Evolutionary conservation across 2,113 vertebrate genomes (phyloP).

Genomic region (Cynoglossus semilaevis): DNA sequence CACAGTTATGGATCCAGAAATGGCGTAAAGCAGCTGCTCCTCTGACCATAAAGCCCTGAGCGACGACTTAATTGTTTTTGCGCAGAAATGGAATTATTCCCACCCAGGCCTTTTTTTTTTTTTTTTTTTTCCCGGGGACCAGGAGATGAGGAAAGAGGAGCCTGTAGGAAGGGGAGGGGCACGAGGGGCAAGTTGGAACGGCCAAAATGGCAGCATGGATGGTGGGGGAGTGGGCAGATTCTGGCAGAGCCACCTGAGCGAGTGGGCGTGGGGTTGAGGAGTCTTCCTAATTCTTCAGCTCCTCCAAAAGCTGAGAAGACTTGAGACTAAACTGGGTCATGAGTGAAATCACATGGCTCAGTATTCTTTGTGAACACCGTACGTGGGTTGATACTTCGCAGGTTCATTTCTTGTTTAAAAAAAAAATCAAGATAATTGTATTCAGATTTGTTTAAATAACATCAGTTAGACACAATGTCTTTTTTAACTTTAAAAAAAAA

Average conservation of each 20-base stretch:
- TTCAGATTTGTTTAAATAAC: constrained; percentile 8
- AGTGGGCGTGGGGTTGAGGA: constrained; percentile 65
- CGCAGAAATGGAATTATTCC: constrained; percentile 62
- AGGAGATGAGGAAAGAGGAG: constrained; percentile 40
- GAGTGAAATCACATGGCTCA: constrained; percentile 19
- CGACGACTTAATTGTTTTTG: constrained; percentile 72
- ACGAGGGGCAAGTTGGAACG: constrained; percentile 33
- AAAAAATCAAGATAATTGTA: background rate
- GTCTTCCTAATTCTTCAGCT: constrained; percentile 48
- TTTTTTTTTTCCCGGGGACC: constrained; percentile 28
- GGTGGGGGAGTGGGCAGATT: constrained; percentile 59
- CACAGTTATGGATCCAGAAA: constrained; percentile 72
- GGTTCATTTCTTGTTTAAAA: constrained; percentile 19
- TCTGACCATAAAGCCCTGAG: constrained; percentile 75
- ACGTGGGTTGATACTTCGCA: constrained; percentile 27
- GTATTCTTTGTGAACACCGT: constrained; percentile 14
- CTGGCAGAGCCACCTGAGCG: constrained; percentile 58
- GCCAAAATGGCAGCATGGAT: constrained; percentile 47
- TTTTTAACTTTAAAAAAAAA: background rate
- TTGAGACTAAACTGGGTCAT: constrained; percentile 52
- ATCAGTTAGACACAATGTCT: background rate
- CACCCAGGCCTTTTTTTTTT: constrained; percentile 33
- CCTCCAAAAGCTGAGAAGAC: constrained; percentile 29
- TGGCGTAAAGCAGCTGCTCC: constrained; percentile 73
- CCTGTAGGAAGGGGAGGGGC: constrained; percentile 17